phyloP scores from a whole-genome alignment of 2,797 vertebrate genomes.

The Perodicticus potto region DNA sequence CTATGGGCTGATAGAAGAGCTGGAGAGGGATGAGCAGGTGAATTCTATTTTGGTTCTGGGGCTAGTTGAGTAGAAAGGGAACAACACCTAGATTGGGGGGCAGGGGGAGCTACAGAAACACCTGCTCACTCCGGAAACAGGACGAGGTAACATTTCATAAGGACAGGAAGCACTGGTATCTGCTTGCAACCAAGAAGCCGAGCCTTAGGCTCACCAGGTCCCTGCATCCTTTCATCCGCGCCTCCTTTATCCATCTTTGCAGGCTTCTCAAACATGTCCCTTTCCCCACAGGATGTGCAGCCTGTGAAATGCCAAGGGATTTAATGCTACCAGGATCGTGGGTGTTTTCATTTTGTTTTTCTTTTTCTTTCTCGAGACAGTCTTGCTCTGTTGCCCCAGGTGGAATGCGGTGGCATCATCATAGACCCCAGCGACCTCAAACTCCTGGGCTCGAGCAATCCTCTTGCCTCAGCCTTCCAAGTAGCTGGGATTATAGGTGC shows the following conservation, averaged over 20 bases:
- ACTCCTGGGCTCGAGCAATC: too few species aligned
- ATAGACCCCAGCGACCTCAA: too few species aligned
- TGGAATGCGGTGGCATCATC: too few species aligned
- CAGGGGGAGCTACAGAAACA: background rate
- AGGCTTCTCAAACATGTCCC: background rate
- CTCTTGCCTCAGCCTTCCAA: too few species aligned
- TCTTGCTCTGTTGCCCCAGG: too few species aligned
- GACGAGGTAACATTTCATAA: background rate
- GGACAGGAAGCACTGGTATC: background rate
- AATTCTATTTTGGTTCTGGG: background rate
- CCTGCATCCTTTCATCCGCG: background rate
- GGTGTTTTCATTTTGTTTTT: too few species aligned
- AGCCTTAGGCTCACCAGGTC: background rate
- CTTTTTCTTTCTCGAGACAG: too few species aligned
- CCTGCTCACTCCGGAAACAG: background rate
- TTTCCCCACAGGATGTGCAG: too few species aligned
- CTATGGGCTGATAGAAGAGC: background rate
- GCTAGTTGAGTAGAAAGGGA: background rate
- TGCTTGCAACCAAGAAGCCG: background rate
- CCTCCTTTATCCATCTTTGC: too few species aligned
- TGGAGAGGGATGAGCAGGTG: background rate
- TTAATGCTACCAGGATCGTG: background rate
- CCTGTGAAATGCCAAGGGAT: background rate
- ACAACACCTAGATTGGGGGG: too few species aligned
- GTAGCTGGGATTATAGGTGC: too few species aligned